Evolutionary conservation across 2,797 vertebrate species (phyloP), one percentile per base, ranked within the genome.

Genomic region (Neosilurus mollespiculum): DNA sequence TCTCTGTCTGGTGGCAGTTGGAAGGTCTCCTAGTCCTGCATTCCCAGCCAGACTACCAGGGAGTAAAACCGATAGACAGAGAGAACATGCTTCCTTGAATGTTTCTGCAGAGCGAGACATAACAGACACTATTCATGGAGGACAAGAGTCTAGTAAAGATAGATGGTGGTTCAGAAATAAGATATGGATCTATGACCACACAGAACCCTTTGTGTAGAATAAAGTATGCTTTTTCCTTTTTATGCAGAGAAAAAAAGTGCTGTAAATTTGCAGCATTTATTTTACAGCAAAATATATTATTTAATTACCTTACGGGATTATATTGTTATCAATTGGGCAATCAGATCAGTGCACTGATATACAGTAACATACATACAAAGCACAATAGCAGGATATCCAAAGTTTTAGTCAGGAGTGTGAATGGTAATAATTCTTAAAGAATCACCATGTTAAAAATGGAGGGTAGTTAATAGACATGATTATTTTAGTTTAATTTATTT

Each of bases 81-180:
- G 24, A 79, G 59, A 64, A 59, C 51, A 67, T 9, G 34, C 18
- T 62, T 30, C 26, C 7, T 49, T 56, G 12, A 18, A 64, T 70
- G 71, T 80, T 77, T 62, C 43, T 78, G 58, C 66, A 53, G 59
- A 73, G 54, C 14, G 22, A 43, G 71, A 85, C 49, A 66, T 81
- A 82, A 87, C 64, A n/a, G 58, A 82, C 37, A 51, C 79, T 79
- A 81, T 88, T 87, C 75, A 81, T 43, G 34, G 24, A 30, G 43
- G 61, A 26, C 26, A 72, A 69, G 62, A 62, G 70, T 20, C 30
- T 69, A 58, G 26, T 24, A 58, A 58, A 81, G 65, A 69, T 30
- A 81, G 54, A 16, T 15, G 20, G 20, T 58, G 12, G 16, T 72
- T 81, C 54, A 51, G 8, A 77, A 59, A 34, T 58, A 34, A 75